Evolutionary conservation across 2,888 invertebrate species (phyloP).

Genomic region (Adelognathus sp.): DNA sequence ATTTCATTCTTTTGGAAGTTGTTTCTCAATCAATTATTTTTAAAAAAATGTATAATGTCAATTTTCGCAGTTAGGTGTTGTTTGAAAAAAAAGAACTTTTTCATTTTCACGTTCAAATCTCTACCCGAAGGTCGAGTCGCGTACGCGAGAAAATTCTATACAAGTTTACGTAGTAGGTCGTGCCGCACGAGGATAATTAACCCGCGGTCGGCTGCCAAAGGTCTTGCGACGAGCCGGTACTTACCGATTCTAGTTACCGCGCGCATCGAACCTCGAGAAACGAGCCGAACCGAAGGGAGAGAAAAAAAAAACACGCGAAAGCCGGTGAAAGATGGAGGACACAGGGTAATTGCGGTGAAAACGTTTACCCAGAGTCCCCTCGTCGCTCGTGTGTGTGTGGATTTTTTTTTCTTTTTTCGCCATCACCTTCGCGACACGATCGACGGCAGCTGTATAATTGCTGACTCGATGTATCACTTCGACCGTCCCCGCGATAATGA

Average conservation of each 20-base stretch:
- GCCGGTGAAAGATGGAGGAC: slow-evolving; percentile 53
- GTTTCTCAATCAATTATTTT: too few species aligned
- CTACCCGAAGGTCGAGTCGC: slow-evolving; percentile 27
- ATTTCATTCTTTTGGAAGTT: too few species aligned
- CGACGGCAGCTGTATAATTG: slow-evolving; percentile 23
- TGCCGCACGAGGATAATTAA: slow-evolving; percentile 57
- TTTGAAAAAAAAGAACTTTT: too few species aligned
- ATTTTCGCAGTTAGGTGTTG: too few species aligned
- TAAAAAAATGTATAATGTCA: too few species aligned
- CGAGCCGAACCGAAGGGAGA: not conserved
- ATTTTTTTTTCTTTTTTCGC: not conserved
- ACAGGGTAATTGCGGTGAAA: slow-evolving; percentile 60
- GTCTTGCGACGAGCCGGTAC: slow-evolving; percentile 66
- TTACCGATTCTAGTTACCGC: slow-evolving; percentile 61
- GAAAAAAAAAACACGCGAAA: not conserved
- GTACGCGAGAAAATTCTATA: slow-evolving; percentile 18
- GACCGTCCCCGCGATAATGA: slow-evolving; percentile 6
- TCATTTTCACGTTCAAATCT: slow-evolving; percentile 19
- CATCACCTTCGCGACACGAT: slow-evolving; percentile 17
- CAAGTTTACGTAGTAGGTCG: slow-evolving; percentile 32
- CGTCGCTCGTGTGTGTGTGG: slow-evolving; percentile 65
- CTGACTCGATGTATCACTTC: slow-evolving; percentile 4
- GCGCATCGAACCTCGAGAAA: slow-evolving; percentile 48
- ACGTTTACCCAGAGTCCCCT: slow-evolving; percentile 57
- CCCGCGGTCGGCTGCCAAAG: slow-evolving; percentile 53